These are phyloP conservation scores for Muscicapa striata DNA, from an alignment of 2,797 vertebrate species.

Conservation along the genomic window DNA sequence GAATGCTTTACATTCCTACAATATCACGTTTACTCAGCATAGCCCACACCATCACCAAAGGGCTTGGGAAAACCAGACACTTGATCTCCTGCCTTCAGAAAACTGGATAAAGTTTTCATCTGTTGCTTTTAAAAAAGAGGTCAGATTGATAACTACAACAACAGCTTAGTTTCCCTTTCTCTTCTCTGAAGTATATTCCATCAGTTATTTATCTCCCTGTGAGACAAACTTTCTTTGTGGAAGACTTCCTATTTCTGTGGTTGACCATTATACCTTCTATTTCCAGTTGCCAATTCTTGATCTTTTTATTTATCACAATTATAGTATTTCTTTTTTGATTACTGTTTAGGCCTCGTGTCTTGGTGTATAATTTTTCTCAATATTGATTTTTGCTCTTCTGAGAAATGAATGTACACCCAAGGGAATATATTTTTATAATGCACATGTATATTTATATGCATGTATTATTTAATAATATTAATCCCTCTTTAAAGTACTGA, in stretches of 20 bases:
- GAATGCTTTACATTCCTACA: background rate
- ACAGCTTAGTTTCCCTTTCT: background rate
- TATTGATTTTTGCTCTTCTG: background rate
- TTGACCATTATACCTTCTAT: background rate
- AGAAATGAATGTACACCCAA: background rate
- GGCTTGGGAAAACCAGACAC: background rate
- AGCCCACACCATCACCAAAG: background rate
- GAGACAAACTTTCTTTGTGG: background rate
- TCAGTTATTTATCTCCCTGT: background rate
- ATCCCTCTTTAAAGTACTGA: background rate
- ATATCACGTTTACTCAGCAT: background rate
- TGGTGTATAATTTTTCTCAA: background rate
- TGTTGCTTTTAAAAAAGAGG: background rate
- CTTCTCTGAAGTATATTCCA: background rate
- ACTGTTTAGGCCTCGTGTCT: background rate
- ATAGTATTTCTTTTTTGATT: background rate
- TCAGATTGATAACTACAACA: background rate
- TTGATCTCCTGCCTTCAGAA: background rate
- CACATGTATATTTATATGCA: background rate
- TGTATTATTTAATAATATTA: background rate
- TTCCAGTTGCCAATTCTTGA: background rate
- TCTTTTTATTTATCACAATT: background rate
- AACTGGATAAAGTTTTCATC: background rate
- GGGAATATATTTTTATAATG: background rate
- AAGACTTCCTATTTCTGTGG: background rate